Percentiles rank a stretch among this genome's conserved stretches.
Evolutionary conservation across 2,797 vertebrate species (phyloP).

Genomic region (Pseudomugil gertrudae): DNA sequence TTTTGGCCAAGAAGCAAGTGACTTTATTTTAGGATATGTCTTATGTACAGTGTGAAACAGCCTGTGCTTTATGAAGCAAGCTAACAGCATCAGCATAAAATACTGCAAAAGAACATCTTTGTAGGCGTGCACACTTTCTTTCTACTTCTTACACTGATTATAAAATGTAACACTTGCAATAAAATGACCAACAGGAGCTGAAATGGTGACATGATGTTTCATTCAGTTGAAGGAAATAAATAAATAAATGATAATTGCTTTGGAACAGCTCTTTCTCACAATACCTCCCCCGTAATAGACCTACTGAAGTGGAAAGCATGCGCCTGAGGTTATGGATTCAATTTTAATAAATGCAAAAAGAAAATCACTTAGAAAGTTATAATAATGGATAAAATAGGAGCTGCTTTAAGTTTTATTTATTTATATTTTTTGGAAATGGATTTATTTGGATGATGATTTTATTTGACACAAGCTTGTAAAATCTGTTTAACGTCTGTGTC

Average conservation of each 20-base stretch:
- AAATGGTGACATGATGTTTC: not conserved
- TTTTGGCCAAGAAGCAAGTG: not conserved
- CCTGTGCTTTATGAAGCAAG: not conserved
- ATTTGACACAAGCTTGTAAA: not conserved
- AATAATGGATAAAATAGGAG: too few relatives aligned
- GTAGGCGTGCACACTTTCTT: not conserved
- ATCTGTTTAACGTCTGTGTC: slow-evolving; percentile 10
- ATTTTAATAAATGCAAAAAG: not conserved
- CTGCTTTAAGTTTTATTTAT: too few relatives aligned
- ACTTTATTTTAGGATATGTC: not conserved
- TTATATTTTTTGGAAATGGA: too few relatives aligned
- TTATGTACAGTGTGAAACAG: not conserved
- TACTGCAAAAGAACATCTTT: not conserved
- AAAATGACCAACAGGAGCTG: not conserved
- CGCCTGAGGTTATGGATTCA: not conserved
- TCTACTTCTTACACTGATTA: not conserved
- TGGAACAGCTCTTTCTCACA: not conserved
- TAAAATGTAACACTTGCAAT: not conserved
- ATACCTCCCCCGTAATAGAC: not conserved
- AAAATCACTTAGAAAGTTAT: too few relatives aligned
- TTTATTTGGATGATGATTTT: not conserved
- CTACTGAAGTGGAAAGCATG: not conserved
- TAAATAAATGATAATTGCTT: not conserved
- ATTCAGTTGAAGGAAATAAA: too few relatives aligned
- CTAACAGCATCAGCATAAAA: not conserved